Evolutionary conservation across 2,113 vertebrate genomes (phyloP), one percentile per base, ranked within the genome.

Genomic region (Phycodurus eques): DNA sequence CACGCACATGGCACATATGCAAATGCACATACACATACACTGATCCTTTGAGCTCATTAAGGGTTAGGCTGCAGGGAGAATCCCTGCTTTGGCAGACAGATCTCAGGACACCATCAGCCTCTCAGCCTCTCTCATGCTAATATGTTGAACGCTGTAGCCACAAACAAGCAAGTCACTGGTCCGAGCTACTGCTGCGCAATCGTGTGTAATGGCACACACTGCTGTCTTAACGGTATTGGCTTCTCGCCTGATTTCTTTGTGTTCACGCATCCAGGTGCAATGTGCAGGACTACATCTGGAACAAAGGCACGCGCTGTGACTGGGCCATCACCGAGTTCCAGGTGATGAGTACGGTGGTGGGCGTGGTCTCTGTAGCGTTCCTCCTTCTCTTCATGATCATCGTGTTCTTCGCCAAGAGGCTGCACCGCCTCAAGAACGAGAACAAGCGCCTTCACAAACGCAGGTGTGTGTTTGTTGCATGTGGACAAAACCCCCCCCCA

Each of bases 351-450:
- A 93, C 94, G 87, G 94, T 96, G 14, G 91, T 98, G n/a, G 96
- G 95, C 76, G 93, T 95, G 0, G 91, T 95, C 0, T 94, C 95
- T 0, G 81, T 95, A 0, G 94, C 95, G 66, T 85, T 98, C 74
- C 92, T 98, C 69, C 88, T 99, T 66, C 95, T 99, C 85, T 94
- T 99, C 88, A 97, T 99, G 96, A 94, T 98, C 90, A 92, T 97
- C 0, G 96, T 99, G n/a, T 96, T 96, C 92, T 99, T 99, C 11
- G 95, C 96, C 93, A 99, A 99, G 91, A 95, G 94, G 81, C 95
- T 99, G 72, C 95, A 99, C 81, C 91, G 93, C 87, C 96, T 99
- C 84, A 98, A 95, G 92, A 96, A 93, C 0, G 96, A 99, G 91
- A 99, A 99, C 83, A 94, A 81, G 82, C 95, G 94, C 77, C 94